These are phyloP conservation scores for Diuraphis noxia DNA, from an alignment of 1,140 invertebrate genomes.

Conservation along the genomic window DNA sequence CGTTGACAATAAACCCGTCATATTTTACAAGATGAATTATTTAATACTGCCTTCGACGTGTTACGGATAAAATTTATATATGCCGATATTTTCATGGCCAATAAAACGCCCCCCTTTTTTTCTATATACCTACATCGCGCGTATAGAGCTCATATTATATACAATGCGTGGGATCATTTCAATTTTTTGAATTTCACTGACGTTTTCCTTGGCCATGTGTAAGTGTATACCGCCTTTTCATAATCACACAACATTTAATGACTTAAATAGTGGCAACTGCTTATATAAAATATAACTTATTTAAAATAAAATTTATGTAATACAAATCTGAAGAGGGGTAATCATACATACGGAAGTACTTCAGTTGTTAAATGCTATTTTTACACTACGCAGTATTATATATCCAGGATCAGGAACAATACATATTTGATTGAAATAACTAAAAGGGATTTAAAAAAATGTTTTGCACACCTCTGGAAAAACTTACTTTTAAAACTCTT, in stretches of 20 bases:
- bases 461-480: neutral
- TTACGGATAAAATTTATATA: neutral
- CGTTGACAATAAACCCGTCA: conserved; percentile 37
- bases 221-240: neutral
- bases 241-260: neutral
- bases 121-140: neutral
- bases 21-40: conserved; percentile 46
- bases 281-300: neutral
- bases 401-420: conserved; percentile 12
- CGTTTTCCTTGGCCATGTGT: neutral
- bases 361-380: conserved; percentile 7
- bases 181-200: neutral
- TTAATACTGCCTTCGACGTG: conserved; percentile 13
- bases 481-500: conserved; percentile 11
- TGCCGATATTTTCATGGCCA: neutral
- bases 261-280: neutral
- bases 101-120: neutral
- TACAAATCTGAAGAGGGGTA: neutral
- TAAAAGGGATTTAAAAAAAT: neutral
- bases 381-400: neutral
- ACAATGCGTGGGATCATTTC: neutral
- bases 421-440: conserved; percentile 4
- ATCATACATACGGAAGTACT: conserved; percentile 12
- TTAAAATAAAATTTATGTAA: neutral
- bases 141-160: neutral